Evolutionary conservation across 1,140 invertebrate genomes (phyloP).

Genomic region (Drosophila virilis): DNA sequence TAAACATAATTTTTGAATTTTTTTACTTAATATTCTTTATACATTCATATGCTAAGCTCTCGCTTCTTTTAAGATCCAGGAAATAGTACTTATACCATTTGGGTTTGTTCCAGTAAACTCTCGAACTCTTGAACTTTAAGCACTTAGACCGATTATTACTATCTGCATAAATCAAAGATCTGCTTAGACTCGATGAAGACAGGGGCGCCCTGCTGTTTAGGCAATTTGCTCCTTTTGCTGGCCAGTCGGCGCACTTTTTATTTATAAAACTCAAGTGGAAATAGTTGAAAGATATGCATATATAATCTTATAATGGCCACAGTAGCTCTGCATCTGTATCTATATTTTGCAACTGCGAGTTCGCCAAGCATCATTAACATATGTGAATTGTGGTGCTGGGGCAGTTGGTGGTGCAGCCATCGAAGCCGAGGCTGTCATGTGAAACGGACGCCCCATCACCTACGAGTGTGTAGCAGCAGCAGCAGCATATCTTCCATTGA

Average conservation of each 20-base stretch:
- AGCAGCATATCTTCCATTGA: conserved; percentile 21
- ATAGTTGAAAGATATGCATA: conserved; percentile 49
- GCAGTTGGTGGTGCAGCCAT: conserved; percentile 3
- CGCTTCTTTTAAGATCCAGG: background rate
- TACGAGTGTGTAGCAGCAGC: background rate
- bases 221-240: conserved; percentile 12
- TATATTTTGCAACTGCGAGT: conserved; percentile 27
- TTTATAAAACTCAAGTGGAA: conserved; percentile 68
- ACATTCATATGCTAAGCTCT: too few species aligned
- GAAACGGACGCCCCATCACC: conserved; percentile 14
- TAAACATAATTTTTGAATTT: too few species aligned
- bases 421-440: conserved; percentile 20
- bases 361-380: conserved; percentile 40
- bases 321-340: conserved; percentile 4
- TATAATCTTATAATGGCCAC: conserved; percentile 25
- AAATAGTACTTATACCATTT: conserved; percentile 2
- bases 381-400: conserved; percentile 8
- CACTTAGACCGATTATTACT: conserved; percentile 4
- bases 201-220: conserved; percentile 19
- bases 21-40: too few species aligned
- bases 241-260: conserved; percentile 30
- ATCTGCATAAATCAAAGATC: conserved; percentile 16
- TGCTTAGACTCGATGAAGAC: conserved; percentile 16
- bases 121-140: conserved; percentile 19
- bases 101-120: conserved; percentile 13